phyloP scores from a whole-genome alignment of 2,797 vertebrate species.

The Botia kubotai region DNA sequence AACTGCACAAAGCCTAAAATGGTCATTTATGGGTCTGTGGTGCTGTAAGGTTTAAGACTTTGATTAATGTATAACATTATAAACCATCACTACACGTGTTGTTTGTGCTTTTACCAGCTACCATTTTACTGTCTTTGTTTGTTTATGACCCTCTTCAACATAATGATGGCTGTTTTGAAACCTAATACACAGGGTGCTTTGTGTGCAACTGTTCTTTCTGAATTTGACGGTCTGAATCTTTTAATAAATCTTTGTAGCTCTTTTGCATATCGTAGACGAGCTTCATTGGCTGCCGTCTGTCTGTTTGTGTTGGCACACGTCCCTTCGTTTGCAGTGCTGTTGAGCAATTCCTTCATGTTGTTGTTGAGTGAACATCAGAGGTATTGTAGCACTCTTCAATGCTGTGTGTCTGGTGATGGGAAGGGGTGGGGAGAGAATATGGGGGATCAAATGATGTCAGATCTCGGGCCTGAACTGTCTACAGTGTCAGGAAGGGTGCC shows the following conservation, averaged over 20 bases:
- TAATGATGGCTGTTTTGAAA: conserved; percentile 26
- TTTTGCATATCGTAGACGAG: background rate
- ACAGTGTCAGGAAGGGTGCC: conserved; percentile 67
- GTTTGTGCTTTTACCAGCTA: background rate
- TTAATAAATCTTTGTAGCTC: conserved; percentile 14
- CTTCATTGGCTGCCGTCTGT: background rate
- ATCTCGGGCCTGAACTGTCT: conserved; percentile 71
- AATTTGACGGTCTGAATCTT: background rate
- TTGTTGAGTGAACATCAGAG: background rate
- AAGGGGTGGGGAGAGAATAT: background rate
- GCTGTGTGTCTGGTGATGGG: background rate
- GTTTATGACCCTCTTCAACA: conserved; percentile 4
- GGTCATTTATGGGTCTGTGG: background rate
- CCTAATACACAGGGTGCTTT: conserved; percentile 1
- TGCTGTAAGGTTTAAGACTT: background rate
- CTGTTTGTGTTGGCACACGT: conserved; percentile 15
- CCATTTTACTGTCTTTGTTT: background rate
- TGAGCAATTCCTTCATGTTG: conserved; percentile 3
- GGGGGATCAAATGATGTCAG: conserved; percentile 28
- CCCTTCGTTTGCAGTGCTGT: background rate
- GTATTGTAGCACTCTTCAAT: background rate
- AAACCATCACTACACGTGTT: background rate
- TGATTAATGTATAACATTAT: conserved; percentile 6
- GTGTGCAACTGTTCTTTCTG: background rate
- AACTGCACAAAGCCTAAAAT: background rate